Percentiles rank a stretch among this genome's conserved stretches.
phyloP scores from a whole-genome alignment of 1,140 invertebrate species.

The Drosophila gunungcola region DNA sequence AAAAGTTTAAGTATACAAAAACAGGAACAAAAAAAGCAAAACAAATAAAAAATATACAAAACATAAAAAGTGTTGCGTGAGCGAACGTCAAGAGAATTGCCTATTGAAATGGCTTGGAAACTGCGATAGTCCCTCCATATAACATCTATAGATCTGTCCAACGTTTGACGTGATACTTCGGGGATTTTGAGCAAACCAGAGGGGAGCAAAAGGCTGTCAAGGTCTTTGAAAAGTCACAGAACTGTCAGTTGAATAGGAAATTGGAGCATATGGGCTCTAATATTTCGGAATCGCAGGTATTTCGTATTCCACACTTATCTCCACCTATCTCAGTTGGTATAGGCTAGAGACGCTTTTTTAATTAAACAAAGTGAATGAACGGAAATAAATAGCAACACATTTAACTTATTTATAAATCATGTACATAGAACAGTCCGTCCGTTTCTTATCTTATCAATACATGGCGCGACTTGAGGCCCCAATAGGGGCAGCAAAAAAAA shows the following conservation, averaged over 20 bases:
- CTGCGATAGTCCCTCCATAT: conserved; percentile 14
- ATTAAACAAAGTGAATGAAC: conserved; percentile 69
- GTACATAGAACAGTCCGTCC: conserved; percentile 10
- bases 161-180: conserved; percentile 25
- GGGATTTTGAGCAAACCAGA: conserved; percentile 23
- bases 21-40: conserved; percentile 23
- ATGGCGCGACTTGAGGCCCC: conserved; percentile 11
- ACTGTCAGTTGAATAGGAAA: conserved; percentile 37
- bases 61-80: conserved; percentile 34
- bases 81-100: conserved; percentile 13
- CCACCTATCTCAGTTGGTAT: conserved; percentile 19
- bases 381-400: conserved; percentile 51
- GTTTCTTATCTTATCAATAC: conserved; percentile 33
- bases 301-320: conserved; percentile 23
- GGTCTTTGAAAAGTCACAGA: conserved; percentile 72
- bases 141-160: conserved; percentile 12
- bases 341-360: conserved; percentile 42
- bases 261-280: conserved; percentile 35
- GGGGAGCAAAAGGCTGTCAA: conserved; percentile 39
- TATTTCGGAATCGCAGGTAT: conserved; percentile 33
- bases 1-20: conserved; percentile 42
- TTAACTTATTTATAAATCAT: conserved; percentile 4
- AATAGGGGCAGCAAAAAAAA: conserved; percentile 19
- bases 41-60: conserved; percentile 41
- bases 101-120: conserved; percentile 31